Evolutionary conservation across 2,888 invertebrate species (phyloP).

Genomic region (Dynastes grantii): DNA sequence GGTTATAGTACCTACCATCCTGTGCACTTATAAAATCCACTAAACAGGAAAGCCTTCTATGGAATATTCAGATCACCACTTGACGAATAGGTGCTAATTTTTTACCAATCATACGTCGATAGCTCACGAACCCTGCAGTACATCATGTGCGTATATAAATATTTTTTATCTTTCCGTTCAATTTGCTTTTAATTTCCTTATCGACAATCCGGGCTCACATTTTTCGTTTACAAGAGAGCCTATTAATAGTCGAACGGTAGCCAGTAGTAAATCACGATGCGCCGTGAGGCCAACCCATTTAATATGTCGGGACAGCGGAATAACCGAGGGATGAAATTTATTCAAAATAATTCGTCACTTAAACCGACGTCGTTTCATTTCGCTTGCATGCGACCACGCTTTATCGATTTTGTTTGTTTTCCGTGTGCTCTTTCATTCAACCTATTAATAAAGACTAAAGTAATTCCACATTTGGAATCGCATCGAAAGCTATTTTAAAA

Average conservation of each 20-base stretch:
- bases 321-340: slow-evolving; percentile 48
- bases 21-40: too few relatives aligned
- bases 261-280: slow-evolving; percentile 44
- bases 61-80: background rate
- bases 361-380: slow-evolving; percentile 48
- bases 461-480: background rate
- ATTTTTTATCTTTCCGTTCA: slow-evolving; percentile 17
- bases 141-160: background rate
- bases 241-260: slow-evolving; percentile 30
- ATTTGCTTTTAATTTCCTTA: slow-evolving; percentile 35
- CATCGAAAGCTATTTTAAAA: background rate
- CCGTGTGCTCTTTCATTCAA: background rate
- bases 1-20: too few relatives aligned
- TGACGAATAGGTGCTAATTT: too few relatives aligned
- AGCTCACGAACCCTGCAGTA: background rate
- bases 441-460: slow-evolving; percentile 7
- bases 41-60: background rate
- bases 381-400: slow-evolving; percentile 39
- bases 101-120: too few relatives aligned
- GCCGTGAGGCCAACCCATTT: slow-evolving; percentile 38
- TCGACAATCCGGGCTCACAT: slow-evolving; percentile 4
- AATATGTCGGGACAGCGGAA: slow-evolving; percentile 42
- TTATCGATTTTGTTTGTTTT: slow-evolving; percentile 40
- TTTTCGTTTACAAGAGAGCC: slow-evolving; percentile 17
- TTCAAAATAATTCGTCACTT: slow-evolving; percentile 50